These are phyloP conservation scores for Hydrolagus colliei DNA, from an alignment of 2,797 vertebrate species.

Conservation along the genomic window DNA sequence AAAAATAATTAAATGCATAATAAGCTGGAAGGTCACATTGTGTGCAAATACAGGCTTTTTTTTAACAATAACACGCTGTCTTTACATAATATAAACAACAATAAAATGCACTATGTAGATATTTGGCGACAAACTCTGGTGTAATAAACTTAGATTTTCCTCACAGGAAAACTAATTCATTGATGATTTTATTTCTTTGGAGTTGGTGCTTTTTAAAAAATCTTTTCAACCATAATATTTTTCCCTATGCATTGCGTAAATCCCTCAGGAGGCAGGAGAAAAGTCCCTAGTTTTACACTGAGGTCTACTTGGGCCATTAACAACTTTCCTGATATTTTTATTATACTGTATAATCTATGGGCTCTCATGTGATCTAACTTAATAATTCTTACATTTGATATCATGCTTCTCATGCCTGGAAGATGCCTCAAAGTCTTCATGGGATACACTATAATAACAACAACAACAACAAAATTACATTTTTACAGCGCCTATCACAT, in stretches of 20 bases:
- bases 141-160: background rate
- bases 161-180: too few species aligned
- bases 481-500: too few species aligned
- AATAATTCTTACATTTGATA: too few species aligned
- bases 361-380: too few species aligned
- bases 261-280: background rate
- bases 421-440: too few species aligned
- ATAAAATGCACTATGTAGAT: background rate
- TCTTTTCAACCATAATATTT: background rate
- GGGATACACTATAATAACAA: too few species aligned
- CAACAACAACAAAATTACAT: too few species aligned
- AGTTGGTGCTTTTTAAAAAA: background rate
- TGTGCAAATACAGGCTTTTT: background rate
- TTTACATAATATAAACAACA: background rate
- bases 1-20: conserved; percentile 3
- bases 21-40: conserved; percentile 19
- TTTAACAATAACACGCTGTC: background rate
- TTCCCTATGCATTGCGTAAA: background rate
- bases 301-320: too few species aligned
- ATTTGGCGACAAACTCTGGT: background rate
- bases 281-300: too few species aligned
- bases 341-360: too few species aligned
- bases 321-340: too few species aligned
- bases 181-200: background rate
- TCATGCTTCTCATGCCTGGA: too few species aligned